Evolutionary conservation across 2,888 invertebrate species (phyloP).

Genomic region (Allolobophora icterica): DNA sequence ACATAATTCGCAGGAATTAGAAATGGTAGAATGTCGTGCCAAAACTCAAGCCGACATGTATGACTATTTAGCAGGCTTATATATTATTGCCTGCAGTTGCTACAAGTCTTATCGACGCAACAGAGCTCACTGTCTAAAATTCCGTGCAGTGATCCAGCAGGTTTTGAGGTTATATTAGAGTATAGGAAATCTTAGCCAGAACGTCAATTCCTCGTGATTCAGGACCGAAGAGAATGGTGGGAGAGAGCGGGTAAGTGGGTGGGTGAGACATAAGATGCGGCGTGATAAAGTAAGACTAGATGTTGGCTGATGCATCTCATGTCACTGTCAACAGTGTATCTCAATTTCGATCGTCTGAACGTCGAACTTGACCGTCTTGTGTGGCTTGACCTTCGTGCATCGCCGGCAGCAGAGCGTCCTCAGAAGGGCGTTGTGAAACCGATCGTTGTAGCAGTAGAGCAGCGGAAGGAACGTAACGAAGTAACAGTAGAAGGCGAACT

Average conservation of each 20-base stretch:
- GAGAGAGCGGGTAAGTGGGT: neutral
- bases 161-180: neutral
- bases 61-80: neutral
- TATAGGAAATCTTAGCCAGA: neutral
- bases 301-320: neutral
- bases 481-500: slow-evolving; percentile 58
- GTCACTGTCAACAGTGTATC: neutral
- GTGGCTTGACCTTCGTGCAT: slow-evolving; percentile 29
- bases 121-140: neutral
- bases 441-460: slow-evolving; percentile 57
- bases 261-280: neutral
- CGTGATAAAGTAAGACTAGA: neutral
- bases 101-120: neutral
- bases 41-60: neutral
- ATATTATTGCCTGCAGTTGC: neutral
- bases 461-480: slow-evolving; percentile 59
- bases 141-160: neutral
- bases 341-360: slow-evolving; percentile 14
- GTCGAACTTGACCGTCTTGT: slow-evolving; percentile 27
- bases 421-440: slow-evolving; percentile 56
- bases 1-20: neutral
- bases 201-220: neutral
- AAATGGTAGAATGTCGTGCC: neutral
- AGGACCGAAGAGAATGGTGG: neutral
- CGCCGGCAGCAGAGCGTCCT: slow-evolving; percentile 58